Evolutionary conservation across 1,140 invertebrate species (phyloP).

Genomic region (Mylabris phalerata): DNA sequence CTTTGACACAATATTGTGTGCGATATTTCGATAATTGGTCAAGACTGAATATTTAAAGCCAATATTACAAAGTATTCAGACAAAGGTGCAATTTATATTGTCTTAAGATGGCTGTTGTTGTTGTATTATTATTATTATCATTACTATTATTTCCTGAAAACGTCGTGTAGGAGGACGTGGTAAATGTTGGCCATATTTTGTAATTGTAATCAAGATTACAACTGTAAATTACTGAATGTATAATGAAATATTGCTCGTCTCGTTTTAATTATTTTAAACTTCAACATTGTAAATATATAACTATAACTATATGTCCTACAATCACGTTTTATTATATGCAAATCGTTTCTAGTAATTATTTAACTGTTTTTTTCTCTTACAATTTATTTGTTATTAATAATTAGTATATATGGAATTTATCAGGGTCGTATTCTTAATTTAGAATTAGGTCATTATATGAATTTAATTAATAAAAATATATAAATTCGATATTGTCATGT

Average conservation of each 20-base stretch:
- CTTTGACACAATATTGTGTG: no score
- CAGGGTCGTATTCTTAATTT: background rate
- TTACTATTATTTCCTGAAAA: constrained; percentile 20
- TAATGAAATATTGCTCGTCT: constrained; percentile 28
- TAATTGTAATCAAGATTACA: constrained; percentile 42
- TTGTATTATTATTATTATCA: no score
- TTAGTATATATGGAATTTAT: constrained; percentile 12
- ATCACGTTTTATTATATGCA: constrained; percentile 15
- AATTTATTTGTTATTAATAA: constrained; percentile 11
- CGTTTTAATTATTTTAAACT: constrained; percentile 20
- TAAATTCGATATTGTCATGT: no score
- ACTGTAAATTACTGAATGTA: constrained; percentile 31
- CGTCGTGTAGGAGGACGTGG: constrained; percentile 37
- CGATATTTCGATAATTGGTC: no score
- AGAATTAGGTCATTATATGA: constrained; percentile 1
- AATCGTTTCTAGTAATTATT: constrained; percentile 8
- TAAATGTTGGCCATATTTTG: constrained; percentile 40
- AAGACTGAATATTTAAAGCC: no score
- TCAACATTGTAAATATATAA: no score
- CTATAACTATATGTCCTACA: constrained; percentile 4
- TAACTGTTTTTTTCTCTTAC: no score
- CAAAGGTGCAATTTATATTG: no score
- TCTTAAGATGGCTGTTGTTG: no score
- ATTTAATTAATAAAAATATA: constrained; percentile 1
- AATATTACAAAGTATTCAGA: no score